Base-by-base conservation (phyloP, 1,140 invertebrate species). In the Pectinophora gossypiella region DNA sequence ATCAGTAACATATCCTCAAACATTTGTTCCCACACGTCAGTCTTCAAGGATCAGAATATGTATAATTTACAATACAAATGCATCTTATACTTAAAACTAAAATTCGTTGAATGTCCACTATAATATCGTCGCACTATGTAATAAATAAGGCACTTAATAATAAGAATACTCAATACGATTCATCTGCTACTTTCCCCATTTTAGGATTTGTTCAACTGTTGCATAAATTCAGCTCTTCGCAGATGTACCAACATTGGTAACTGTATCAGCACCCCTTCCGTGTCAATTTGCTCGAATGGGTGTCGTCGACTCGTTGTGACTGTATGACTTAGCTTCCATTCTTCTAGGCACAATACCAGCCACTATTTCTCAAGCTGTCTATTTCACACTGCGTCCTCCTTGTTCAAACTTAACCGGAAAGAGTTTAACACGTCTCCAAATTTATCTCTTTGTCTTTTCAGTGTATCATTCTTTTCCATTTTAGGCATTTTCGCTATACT, bases 401-500 rank as follows among this genome's bases (percentile, higher is more conserved):
- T 75, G 27, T 79, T 73, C 22, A 82, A 61, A 70, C 72, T 80
- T 58, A 84, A 61, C 51, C 70, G 48, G 48, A 87, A 74, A 9
- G 81, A 85, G 59, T 85, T 84, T 21, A 87, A 59, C 13, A 87
- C 83, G 62, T 73, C 75, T 15, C 76, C 64, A 59, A 82, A 87
- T 52, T 74, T 80, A 0, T 67, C 80, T 64, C 64, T 83, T 50
- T 87, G 84, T 50, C 79, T 56, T 48, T 71, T 74, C 6, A 86
- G 54, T 2, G 83, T 86, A 51, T 86, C 80, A 48, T 81, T 84
- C 61, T 83, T 86, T 10, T 85, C 77, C 22, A 76, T 58, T 59
- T 80, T 82, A 0, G 76, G 70, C 19, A 72, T 19, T 42, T 75
- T 85, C 12, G 72, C 4, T 61, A 78, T 61, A 59, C 74, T 85